Base-by-base conservation (phyloP, 1,140 invertebrate species). In the Meloidogyne exigua region DNA sequence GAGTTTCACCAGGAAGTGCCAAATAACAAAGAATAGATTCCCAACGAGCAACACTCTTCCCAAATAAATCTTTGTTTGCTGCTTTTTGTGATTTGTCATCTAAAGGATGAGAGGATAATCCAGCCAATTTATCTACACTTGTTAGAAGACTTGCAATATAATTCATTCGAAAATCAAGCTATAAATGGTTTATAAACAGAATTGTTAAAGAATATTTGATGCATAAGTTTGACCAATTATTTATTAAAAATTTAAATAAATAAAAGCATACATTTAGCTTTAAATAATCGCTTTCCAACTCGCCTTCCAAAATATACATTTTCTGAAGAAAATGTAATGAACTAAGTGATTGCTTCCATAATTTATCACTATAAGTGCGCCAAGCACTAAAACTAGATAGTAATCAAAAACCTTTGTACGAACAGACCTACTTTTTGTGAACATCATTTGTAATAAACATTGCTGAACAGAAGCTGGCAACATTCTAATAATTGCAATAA, bases 11-110 rank as follows among this genome's bases (percentile, higher is more conserved):
- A 18, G 80, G 80, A 32, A 83, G 49, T n/a, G 81, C 80, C 62
- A 81, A 73, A 81, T 81, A 81, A n/a, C 79, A 73, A 11, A 81
- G 28, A 28, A 81, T 68, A 44, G 74, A 80, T 70, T 81, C 80
- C 80, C 80, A 81, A 44, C 80, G 63, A 26, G 82, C 82, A 62
- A 81, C 42, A 75, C 75, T 64, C 39, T 81, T 79, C 15, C 72
- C 63, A 32, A 68, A 36, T 26, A 81, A 70, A 66, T 81, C 80
- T 42, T 79, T 75, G 49, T 63, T 57, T 25, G 79, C 81, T 36
- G 81, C 69, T 63, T 79, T 82, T 26, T 66, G 57, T 28, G 75
- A 25, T 36, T 83, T 81, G 11, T 81, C 69, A 44, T 71, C 57
- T 26, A 76, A 72, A 32, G 57, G 21, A 23, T 76, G 25, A n/a